phyloP scores from a whole-genome alignment of 2,113 vertebrate genomes.

The Onychostoma macrolepis region DNA sequence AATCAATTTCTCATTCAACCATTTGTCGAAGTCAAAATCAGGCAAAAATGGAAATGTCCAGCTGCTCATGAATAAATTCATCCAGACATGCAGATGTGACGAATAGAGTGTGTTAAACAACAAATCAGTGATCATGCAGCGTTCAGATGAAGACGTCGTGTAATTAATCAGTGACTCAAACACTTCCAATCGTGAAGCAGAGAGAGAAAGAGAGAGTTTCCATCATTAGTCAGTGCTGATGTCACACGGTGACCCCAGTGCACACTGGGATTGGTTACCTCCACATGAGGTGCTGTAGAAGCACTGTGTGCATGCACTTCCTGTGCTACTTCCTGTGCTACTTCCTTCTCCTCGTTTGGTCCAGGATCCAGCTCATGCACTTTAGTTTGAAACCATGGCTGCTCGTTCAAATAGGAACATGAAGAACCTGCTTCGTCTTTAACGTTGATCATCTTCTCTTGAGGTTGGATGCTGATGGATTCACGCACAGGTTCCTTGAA shows the following conservation, averaged over 20 bases:
- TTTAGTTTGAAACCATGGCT: neutral
- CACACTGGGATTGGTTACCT: conserved; percentile 71
- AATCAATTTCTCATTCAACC: neutral
- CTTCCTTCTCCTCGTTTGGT: neutral
- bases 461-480: neutral
- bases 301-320: conserved; percentile 29
- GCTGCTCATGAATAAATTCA: neutral
- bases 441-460: neutral
- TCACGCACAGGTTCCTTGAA: neutral
- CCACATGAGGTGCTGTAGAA: conserved; percentile 67
- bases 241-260: conserved; percentile 19
- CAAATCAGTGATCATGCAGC: conserved; percentile 9
- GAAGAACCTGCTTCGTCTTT: neutral
- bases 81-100: neutral
- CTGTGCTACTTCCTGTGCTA: neutral
- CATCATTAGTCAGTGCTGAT: conserved; percentile 30
- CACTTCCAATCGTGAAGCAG: neutral
- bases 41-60: neutral
- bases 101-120: neutral
- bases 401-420: neutral
- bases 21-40: neutral
- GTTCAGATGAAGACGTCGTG: neutral
- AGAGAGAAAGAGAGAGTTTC: neutral
- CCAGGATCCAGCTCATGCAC: neutral
- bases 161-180: neutral